Evolutionary conservation across 2,797 vertebrate genomes (phyloP).

Genomic region (Dendrocincla fuliginosa): DNA sequence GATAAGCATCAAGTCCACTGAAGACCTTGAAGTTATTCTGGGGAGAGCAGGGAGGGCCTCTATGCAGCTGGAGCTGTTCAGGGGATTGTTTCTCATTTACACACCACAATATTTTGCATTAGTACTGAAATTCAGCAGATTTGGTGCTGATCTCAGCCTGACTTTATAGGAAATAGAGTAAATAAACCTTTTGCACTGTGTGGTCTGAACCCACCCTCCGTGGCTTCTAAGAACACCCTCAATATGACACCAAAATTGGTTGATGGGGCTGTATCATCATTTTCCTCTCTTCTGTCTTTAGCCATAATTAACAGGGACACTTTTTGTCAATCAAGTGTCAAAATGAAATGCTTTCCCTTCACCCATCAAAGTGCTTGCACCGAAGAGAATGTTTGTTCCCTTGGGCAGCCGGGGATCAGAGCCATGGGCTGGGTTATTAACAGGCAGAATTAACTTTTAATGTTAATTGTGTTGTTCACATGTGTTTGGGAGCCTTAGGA

Average conservation of each 20-base stretch:
- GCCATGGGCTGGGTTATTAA: background rate
- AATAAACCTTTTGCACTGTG: background rate
- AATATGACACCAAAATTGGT: background rate
- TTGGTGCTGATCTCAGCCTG: background rate
- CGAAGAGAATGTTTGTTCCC: background rate
- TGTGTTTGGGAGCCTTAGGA: background rate
- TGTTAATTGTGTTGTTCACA: background rate
- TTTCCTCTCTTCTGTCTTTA: background rate
- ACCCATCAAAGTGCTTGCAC: background rate
- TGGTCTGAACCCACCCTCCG: background rate
- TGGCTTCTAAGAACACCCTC: background rate
- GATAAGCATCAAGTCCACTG: background rate
- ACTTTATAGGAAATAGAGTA: background rate
- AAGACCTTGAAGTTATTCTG: background rate
- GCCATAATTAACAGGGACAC: background rate
- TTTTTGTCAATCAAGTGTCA: slow-evolving; percentile 25
- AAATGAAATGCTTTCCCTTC: background rate
- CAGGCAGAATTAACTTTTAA: background rate
- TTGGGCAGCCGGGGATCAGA: background rate
- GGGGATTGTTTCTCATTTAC: background rate
- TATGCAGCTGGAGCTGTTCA: background rate
- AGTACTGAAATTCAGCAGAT: background rate
- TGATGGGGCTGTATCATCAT: background rate
- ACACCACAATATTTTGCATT: background rate
- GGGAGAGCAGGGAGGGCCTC: background rate